Percentiles rank a stretch among this genome's conserved stretches.
These are phyloP conservation scores for Etheostoma nigrum DNA, from an alignment of 2,797 vertebrate species.

Conservation along the genomic window DNA sequence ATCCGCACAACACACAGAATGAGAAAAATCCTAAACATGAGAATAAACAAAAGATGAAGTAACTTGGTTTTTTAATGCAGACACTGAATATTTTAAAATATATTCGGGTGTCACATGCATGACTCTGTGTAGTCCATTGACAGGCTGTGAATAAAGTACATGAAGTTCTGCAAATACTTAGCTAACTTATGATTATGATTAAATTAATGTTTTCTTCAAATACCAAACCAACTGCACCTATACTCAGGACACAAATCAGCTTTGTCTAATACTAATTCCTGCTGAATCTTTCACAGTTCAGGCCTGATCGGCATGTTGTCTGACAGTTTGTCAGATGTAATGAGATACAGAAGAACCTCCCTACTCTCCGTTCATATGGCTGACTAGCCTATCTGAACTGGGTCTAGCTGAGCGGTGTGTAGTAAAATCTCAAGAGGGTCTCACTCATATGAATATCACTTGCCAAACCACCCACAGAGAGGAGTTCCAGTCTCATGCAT, in stretches of 20 bases:
- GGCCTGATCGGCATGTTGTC: conserved; percentile 45
- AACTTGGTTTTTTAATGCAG: conserved; percentile 5
- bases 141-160: not conserved
- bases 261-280: conserved; percentile 44
- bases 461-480: conserved; percentile 65
- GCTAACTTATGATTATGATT: not conserved
- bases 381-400: conserved; percentile 48
- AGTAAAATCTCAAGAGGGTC: conserved; percentile 54
- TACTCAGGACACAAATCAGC: conserved; percentile 7
- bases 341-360: conserved; percentile 53
- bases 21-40: not conserved
- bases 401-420: conserved; percentile 50
- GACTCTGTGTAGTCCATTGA: not conserved
- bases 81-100: not conserved
- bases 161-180: not conserved
- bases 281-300: conserved; percentile 43
- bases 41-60: not conserved
- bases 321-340: conserved; percentile 59
- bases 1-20: not conserved
- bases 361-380: conserved; percentile 43
- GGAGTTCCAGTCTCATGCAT: conserved; percentile 27
- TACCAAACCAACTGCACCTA: not conserved
- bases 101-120: not conserved
- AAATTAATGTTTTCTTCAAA: not conserved
- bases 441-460: conserved; percentile 54